Evolutionary conservation across 2,113 vertebrate genomes (phyloP), one percentile per base, ranked within the genome.

Genomic region (Lota lota): DNA sequence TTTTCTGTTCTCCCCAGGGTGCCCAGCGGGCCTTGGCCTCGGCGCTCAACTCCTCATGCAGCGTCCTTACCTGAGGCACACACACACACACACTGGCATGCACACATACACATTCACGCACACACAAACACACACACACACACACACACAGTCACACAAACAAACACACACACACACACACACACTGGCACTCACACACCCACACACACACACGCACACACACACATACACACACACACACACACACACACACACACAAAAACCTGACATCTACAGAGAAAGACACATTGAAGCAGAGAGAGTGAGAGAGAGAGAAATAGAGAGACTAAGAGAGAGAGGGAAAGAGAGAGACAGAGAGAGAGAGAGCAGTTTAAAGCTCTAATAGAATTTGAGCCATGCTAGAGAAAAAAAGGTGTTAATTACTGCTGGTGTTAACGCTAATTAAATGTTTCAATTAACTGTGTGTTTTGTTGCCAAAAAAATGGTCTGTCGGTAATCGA

Each of bases 1-100:
- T 92, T 93, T 90, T 83, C 86, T 82, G 69, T 17, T 33, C 22
- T 88, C 88, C 87, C 87, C 61, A 79, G 83, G 86, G 87, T 86
- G 91, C 92, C 95, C 93, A 86, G 82, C 70, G 94, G 94, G 93
- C 84, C 40, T 91, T 90, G 94, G 94, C 90, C 82, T 75, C 91
- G 89, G 90, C 89, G 90, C 92, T 94, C 92, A 92, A 94, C 94
- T 94, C 94, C 88, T 94, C 93, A 92, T 82, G 84, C 94, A 94
- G 93, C 84, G 92, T 87, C 88, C 79, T 92, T 91, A 95, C 95
- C 96, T 92, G 92, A 64, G 94, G 94, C 95, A 76, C 64, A 75
- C 40, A 78, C 53, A 79, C 67, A 77, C 67, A 74, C 63, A 82
- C 80, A 65, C 73, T 63, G 69, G 66, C 69, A 66, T 72, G 72